Evolutionary conservation across 2,113 vertebrate species (phyloP), one percentile per base, ranked within the genome.

Genomic region (Microtus pennsylvanicus): DNA sequence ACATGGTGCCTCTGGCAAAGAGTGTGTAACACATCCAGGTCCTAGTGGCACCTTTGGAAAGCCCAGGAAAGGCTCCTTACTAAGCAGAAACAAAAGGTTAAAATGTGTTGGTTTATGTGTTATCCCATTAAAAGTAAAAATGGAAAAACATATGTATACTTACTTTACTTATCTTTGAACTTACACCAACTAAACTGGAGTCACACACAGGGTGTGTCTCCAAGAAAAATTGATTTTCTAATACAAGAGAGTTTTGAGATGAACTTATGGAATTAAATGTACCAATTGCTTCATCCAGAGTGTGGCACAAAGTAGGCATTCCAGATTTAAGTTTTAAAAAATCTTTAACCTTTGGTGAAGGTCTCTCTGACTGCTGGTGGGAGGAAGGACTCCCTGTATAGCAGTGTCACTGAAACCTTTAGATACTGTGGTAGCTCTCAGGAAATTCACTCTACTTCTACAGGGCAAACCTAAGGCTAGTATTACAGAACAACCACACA

Each of bases 171-270:
- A 35, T 58, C 74, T 94, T 35, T 65, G 67, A 87, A 81, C 50
- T 93, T 35, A 74, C 10, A 38, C 28, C 77, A 81, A 72, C 38
- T 61, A 63, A 61, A 67, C 5, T 65, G 63, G 24, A 50, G 30
- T 87, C n/a, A 90, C 0, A 47, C 17, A 91, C 0, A 58, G 38
- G 76, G 55, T 28, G 17, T 75, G 19, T 75, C 86, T 87, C 30
- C 22, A 74, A 78, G 63, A 72, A 93, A 96, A 93, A 21, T 9
- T 67, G 45, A 50, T 38, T 91, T 93, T 58, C 45, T 85, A 77
- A 38, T 22, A 70, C 63, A 94, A 81, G 22, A 50, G 33, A 80
- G 28, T 70, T 91, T 21, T 86, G 55, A 96, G 91, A 75, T 85
- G 33, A 89, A 74, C 33, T 95, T 82, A 86, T 78, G 24, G 87